A percentile compares a stretch with the other conserved stretches of the same genome.
Evolutionary conservation across 2,797 vertebrate genomes (phyloP).

Genomic region (Bryconaethiops microstoma): DNA sequence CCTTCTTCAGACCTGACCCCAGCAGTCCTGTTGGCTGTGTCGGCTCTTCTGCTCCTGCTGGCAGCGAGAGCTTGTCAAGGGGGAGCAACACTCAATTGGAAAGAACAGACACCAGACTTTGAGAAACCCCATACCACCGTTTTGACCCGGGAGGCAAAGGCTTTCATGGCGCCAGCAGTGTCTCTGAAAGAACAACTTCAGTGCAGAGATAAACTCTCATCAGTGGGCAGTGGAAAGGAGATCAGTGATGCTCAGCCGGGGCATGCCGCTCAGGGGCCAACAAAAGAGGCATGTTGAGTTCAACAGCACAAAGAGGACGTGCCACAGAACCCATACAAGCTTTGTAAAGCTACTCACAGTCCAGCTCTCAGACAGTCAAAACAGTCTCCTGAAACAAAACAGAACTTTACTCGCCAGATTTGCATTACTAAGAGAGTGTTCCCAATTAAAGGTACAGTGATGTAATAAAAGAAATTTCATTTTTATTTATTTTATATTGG

Average conservation of each 20-base stretch:
- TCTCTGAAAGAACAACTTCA: conserved; percentile 30
- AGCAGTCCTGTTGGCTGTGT: conserved; percentile 72
- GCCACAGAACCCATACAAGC: conserved; percentile 34
- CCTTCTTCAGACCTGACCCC: conserved; percentile 71
- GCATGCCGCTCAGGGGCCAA: conserved; percentile 59
- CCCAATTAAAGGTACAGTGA: conserved; percentile 55
- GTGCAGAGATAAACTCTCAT: conserved; percentile 56
- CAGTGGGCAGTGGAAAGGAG: conserved; percentile 50
- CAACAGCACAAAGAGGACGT: conserved; percentile 27
- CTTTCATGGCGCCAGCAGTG: conserved; percentile 58
- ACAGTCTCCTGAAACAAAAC: conserved; percentile 46
- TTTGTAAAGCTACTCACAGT: conserved; percentile 44
- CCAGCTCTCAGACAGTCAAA: conserved; percentile 48
- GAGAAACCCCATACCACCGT: conserved; percentile 60
- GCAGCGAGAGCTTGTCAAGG: conserved; percentile 71
- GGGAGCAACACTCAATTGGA: conserved; percentile 51
- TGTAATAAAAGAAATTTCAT: conserved; percentile 69
- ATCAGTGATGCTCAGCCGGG: conserved; percentile 49
- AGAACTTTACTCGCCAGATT: conserved; percentile 54
- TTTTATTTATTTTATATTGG: conserved; percentile 83
- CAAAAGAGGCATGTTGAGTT: conserved; percentile 69
- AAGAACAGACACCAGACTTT: conserved; percentile 47
- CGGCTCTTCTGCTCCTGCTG: conserved; percentile 78
- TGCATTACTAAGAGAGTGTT: conserved; percentile 52
- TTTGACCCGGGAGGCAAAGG: conserved; percentile 64